Conservation (phyloP, 2,888 invertebrate species). For the Choreutis nemorana region DNA sequence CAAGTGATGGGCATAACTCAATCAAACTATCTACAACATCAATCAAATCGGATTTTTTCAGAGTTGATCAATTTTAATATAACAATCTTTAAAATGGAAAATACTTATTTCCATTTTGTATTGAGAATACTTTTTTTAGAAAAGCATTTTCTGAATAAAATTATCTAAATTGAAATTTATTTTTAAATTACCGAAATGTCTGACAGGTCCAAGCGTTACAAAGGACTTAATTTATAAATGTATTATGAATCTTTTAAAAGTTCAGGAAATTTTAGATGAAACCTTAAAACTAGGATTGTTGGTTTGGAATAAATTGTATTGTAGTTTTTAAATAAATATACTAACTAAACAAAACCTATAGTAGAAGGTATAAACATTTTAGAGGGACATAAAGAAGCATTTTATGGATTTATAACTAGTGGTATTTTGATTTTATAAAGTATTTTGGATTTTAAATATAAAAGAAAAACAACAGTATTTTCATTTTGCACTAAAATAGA, state of each 20-base stretch:
- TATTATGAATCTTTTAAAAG: neutral
- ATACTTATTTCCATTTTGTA: no score
- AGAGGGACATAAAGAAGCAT: neutral
- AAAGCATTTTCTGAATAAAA: neutral
- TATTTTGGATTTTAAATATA: no score
- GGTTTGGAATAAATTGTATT: neutral
- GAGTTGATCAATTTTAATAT: no score
- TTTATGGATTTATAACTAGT: no score
- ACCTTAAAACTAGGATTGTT: neutral
- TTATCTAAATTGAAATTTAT: neutral
- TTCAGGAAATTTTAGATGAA: neutral
- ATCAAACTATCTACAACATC: no score
- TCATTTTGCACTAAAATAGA: no score
- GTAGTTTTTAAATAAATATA: neutral
- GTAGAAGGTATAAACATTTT: neutral
- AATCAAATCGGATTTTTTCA: no score
- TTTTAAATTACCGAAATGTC: neutral
- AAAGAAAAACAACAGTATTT: no score
- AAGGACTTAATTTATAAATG: neutral
- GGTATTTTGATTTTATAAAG: no score
- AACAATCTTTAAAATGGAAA: neutral
- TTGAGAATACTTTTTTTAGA: neutral
- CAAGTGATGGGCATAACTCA: no score
- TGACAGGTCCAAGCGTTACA: neutral
- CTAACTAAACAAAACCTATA: neutral